These are phyloP conservation scores for Eristalis tenax DNA, from an alignment of 2,888 invertebrate genomes.

Conservation along the genomic window DNA sequence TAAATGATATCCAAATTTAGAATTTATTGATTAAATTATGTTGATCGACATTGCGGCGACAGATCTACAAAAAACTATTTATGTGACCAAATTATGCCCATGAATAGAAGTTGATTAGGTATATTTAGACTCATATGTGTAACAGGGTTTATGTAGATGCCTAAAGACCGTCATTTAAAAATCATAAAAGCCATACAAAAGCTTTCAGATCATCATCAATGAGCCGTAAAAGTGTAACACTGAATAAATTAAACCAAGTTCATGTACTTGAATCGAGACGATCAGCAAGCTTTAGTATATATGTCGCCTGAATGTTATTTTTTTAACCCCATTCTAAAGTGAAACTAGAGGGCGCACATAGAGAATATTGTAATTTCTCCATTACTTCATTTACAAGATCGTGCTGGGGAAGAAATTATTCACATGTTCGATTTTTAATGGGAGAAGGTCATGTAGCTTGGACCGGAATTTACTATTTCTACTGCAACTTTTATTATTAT, in stretches of 20 bases:
- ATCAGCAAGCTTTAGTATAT: neutral
- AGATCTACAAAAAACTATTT: neutral
- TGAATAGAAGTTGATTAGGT: neutral
- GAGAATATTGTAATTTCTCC: no score
- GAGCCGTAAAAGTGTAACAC: neutral
- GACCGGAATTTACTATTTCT: no score
- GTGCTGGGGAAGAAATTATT: no score
- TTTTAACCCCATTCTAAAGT: no score
- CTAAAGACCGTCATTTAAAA: neutral
- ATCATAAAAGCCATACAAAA: neutral
- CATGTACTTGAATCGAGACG: neutral
- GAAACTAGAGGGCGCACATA: no score
- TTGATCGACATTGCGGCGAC: neutral
- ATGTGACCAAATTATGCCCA: neutral
- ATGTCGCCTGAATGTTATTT: neutral
- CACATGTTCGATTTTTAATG: no score
- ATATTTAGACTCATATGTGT: neutral
- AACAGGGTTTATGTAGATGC: neutral
- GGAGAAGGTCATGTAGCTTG: no score
- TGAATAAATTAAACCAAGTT: neutral
- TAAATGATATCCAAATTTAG: neutral
- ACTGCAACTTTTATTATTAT: no score
- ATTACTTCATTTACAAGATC: no score
- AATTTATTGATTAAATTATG: neutral
- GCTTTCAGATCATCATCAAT: neutral